A percentile compares a stretch with the other conserved stretches of the same genome.
phyloP scores from a whole-genome alignment of 2,797 vertebrate species.

The Hybognathus amarus region DNA sequence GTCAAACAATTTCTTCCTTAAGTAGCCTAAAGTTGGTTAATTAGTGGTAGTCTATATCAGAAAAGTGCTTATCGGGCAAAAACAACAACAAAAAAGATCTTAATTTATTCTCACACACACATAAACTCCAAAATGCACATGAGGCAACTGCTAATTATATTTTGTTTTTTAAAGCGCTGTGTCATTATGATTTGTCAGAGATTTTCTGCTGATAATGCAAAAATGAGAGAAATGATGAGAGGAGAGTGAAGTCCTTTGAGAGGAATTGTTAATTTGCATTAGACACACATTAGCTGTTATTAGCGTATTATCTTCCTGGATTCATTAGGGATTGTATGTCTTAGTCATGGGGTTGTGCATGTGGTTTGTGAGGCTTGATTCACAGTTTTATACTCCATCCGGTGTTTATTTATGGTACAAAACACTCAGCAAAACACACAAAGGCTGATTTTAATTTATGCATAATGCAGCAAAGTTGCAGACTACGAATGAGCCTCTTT shows the following conservation, averaged over 20 bases:
- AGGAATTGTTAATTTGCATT: constrained; percentile 18
- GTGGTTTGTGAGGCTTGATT: background rate
- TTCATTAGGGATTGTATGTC: background rate
- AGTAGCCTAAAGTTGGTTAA: background rate
- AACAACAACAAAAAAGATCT: background rate
- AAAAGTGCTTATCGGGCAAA: background rate
- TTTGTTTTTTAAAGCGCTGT: background rate
- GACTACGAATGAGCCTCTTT: background rate
- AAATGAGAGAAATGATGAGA: background rate
- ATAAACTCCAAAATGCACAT: background rate
- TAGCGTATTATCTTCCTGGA: constrained; percentile 1
- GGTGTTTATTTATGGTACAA: background rate
- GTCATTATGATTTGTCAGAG: constrained; percentile 17
- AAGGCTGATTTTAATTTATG: constrained; percentile 2
- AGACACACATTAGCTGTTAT: background rate
- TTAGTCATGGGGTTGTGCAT: background rate
- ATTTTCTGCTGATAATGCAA: constrained; percentile 15
- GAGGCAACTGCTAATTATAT: constrained; percentile 6
- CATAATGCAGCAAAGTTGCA: constrained; percentile 10
- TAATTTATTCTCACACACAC: constrained; percentile 11
- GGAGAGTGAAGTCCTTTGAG: background rate
- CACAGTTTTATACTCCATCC: background rate
- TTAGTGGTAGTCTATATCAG: background rate
- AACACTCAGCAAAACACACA: constrained; percentile 18
- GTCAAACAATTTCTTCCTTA: background rate